Conservation (phyloP, 1,140 invertebrate genomes). For the Ceratoteleas bidentatus region DNA sequence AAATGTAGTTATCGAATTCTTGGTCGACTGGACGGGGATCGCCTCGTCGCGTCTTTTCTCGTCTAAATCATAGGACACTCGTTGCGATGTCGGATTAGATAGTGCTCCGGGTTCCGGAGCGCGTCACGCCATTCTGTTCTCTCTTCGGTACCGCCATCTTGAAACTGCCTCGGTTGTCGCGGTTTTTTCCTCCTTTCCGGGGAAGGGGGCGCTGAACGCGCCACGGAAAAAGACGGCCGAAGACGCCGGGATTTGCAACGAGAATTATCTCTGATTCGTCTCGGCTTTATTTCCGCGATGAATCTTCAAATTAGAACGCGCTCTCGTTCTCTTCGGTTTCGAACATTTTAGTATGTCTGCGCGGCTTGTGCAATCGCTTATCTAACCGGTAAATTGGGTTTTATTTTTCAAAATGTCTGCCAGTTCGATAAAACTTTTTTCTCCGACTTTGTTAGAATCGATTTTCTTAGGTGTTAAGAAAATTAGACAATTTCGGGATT, state of each 20-base stretch:
- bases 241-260: conserved; percentile 79
- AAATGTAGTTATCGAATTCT: conserved; percentile 67
- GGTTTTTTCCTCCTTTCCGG: conserved; percentile 38
- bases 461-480: no score
- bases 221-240: conserved; percentile 66
- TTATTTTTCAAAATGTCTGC: conserved; percentile 17
- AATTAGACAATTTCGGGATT: no score
- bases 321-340: conserved; percentile 59
- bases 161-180: conserved; percentile 57
- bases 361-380: conserved; percentile 45
- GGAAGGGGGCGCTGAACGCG: conserved; percentile 28
- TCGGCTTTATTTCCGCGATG: conserved; percentile 81
- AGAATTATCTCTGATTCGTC: conserved; percentile 83
- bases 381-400: conserved; percentile 46
- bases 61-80: conserved; percentile 63
- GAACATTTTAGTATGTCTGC: conserved; percentile 60
- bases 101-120: conserved; percentile 50
- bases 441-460: neutral
- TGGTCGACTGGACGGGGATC: conserved; percentile 62
- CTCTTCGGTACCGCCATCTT: conserved; percentile 66
- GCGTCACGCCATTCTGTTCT: conserved; percentile 42
- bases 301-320: conserved; percentile 83
- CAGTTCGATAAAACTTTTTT: neutral
- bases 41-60: conserved; percentile 46
- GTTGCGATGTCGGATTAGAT: conserved; percentile 67